Percentiles rank a stretch among this genome's conserved stretches.
Conservation (phyloP, 1,140 invertebrate species). For the Sycobia sp. region DNA sequence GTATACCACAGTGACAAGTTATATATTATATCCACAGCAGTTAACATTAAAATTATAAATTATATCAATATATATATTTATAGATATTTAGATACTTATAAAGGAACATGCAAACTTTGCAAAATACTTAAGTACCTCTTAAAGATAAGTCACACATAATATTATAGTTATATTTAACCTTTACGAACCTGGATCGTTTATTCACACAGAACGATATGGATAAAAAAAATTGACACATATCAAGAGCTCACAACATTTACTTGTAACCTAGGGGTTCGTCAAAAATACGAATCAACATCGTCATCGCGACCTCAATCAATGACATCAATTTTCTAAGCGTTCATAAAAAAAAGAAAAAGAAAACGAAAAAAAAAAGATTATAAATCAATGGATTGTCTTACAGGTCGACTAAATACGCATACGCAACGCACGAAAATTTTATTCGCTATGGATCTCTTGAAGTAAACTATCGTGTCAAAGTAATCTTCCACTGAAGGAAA, state of each 20-base stretch:
- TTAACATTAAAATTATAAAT: conserved; percentile 3
- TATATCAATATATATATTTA: not conserved
- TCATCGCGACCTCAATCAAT: conserved; percentile 11
- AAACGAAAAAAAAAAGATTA: no score
- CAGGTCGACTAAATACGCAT: no score
- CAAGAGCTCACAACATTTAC: conserved; percentile 14
- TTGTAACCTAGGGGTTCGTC: not conserved
- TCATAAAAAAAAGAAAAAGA: no score
- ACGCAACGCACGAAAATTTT: no score
- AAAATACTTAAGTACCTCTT: not conserved
- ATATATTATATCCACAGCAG: not conserved
- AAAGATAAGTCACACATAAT: conserved; percentile 7
- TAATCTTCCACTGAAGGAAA: no score
- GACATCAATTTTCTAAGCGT: conserved; percentile 13
- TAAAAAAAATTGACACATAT: not conserved
- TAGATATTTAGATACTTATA: not conserved
- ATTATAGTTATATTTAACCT: not conserved
- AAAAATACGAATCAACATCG: not conserved
- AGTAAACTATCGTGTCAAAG: no score
- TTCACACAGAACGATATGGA: not conserved
- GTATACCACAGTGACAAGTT: conserved; percentile 1
- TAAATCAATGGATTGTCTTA: no score
- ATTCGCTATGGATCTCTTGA: no score
- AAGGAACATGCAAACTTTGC: not conserved
- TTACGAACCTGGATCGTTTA: conserved; percentile 9